Evolutionary conservation across 2,888 invertebrate species (phyloP).

Genomic region (Orthosia incerta): DNA sequence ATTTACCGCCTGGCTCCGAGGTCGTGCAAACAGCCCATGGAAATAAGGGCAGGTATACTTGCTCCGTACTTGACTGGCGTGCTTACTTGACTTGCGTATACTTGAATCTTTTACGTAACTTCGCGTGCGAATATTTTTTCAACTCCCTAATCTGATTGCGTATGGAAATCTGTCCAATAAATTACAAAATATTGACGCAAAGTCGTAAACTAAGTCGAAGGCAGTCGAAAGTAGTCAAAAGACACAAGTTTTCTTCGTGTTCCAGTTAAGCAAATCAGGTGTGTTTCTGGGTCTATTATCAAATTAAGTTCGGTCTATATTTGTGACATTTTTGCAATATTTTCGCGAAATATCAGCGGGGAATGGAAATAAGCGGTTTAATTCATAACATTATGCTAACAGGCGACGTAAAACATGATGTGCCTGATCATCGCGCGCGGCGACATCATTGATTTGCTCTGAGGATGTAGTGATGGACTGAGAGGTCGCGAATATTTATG

Average conservation of each 20-base stretch:
- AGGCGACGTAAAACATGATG: slow-evolving; percentile 70
- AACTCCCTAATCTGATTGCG: slow-evolving; percentile 55
- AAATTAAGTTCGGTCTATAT: slow-evolving; percentile 32
- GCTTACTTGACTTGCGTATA: slow-evolving; percentile 22
- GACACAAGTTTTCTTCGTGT: slow-evolving; percentile 34
- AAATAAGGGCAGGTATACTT: slow-evolving; percentile 59
- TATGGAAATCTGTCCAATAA: slow-evolving; percentile 56
- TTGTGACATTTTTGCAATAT: slow-evolving; percentile 43
- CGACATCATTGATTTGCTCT: slow-evolving; percentile 53
- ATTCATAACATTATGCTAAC: slow-evolving; percentile 74
- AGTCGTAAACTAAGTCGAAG: slow-evolving; percentile 49
- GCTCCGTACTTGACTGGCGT: slow-evolving; percentile 34
- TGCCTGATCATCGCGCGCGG: slow-evolving; percentile 66
- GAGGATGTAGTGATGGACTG: slow-evolving; percentile 33
- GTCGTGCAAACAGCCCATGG: slow-evolving; percentile 55
- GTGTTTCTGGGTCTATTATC: slow-evolving; percentile 19
- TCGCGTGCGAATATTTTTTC: slow-evolving; percentile 60
- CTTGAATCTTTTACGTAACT: slow-evolving; percentile 42
- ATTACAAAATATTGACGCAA: slow-evolving; percentile 50
- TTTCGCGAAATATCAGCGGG: slow-evolving; percentile 48
- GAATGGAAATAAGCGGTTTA: slow-evolving; percentile 63
- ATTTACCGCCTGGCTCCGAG: slow-evolving; percentile 61
- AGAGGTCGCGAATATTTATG: slow-evolving; percentile 12
- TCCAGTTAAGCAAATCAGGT: slow-evolving; percentile 41
- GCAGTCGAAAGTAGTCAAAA: slow-evolving; percentile 41